Evolutionary conservation across 2,888 invertebrate species (phyloP), one percentile per base, ranked within the genome.

Genomic region (Oscheius sp.): DNA sequence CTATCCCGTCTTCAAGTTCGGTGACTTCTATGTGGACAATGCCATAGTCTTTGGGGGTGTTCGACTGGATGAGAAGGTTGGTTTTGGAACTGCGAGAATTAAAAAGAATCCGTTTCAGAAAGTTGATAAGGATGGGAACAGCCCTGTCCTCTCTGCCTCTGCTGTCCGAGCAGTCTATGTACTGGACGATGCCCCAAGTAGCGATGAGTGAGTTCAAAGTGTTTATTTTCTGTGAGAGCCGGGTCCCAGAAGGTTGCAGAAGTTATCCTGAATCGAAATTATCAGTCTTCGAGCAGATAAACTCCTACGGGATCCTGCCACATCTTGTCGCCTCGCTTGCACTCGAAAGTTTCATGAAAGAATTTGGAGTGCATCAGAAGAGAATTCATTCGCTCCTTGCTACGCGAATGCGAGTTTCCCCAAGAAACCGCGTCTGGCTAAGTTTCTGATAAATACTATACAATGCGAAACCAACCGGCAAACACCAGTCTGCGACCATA

Each of bases 21-120:
- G 78, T n/a, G 85, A 88, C 63, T 74, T 81, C 7, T 79, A 80
- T 0, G 73, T 89, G 32, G 89, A 89, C 72, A 89, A 89, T 71
- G 85, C 87, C 0, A 53, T 86, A 37, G 78, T 87, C 29, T 87
- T 88, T 75, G 88, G 88, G 1, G 80, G 81, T 1, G 88, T 88
- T 2, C 73, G 55, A 11, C 62, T 10, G 13, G 76, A 73, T 13
- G 58, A 74, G 29, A 60, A 70, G 10, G 70, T 74, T 32, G 10
- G 50, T n/a, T 9, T 42, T 5, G 42, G 7, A 7, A 35, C 4
- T 50, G 29, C 1, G 33, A 5, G 4, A 37, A 32, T 21, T 51
- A 2, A n/a, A 37, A 21, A 47, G 1, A n/a, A 13, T 21, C 3
- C 21, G 29, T 75, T 79, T 53, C 51, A 77, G 72, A 42, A 70